Conservation (phyloP, 1,140 invertebrate genomes). For the Pseudobourletiella spinata region DNA sequence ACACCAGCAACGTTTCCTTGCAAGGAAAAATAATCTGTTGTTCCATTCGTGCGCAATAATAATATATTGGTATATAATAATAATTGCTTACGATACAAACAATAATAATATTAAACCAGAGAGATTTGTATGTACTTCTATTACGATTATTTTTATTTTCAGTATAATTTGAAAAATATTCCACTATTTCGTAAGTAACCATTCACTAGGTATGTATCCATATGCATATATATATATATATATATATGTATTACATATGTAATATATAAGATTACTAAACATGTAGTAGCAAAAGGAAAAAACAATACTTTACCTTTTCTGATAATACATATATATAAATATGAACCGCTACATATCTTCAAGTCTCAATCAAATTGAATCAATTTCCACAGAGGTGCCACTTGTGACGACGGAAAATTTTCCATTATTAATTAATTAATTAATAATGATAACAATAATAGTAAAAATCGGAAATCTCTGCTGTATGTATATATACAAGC, state of each 20-base stretch:
- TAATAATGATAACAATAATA: not conserved
- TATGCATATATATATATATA: not conserved
- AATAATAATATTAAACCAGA: not conserved
- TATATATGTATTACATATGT: not conserved
- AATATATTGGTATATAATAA: no score
- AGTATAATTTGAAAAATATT: not conserved
- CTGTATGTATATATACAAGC: not conserved
- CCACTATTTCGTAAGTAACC: not conserved
- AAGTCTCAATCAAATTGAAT: no score
- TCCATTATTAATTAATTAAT: not conserved
- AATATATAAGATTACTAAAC: not conserved
- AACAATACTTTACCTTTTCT: not conserved
- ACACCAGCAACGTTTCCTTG: no score
- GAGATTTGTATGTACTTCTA: no score
- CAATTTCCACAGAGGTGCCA: no score
- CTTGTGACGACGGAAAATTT: no score
- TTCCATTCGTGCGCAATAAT: no score
- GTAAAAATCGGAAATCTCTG: not conserved
- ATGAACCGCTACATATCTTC: not conserved
- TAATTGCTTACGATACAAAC: no score
- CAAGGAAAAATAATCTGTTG: no score
- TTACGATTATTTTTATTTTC: not conserved
- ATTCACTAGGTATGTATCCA: not conserved
- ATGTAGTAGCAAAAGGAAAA: not conserved
- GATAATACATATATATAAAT: not conserved